Percentiles rank a stretch among this genome's conserved stretches.
phyloP scores from a whole-genome alignment of 2,888 invertebrate species.

The Ellobium chinense region DNA sequence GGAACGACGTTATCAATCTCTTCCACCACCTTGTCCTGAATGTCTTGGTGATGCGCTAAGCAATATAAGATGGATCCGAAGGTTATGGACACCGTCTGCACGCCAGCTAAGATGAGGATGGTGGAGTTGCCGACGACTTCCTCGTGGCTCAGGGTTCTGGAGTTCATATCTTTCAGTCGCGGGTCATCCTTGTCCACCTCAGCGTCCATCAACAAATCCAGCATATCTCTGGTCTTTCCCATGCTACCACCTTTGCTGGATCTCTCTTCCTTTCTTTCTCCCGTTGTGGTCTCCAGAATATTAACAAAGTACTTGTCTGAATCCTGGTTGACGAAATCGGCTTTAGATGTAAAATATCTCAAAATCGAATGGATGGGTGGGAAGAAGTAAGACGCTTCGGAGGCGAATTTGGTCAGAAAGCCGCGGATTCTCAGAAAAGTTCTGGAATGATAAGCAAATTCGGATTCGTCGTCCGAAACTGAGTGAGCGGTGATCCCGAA shows the following conservation, averaged over 20 bases:
- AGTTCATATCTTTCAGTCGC: not conserved
- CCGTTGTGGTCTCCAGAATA: not conserved
- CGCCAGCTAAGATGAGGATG: not conserved
- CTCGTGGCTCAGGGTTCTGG: not conserved
- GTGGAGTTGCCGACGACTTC: conserved; percentile 14
- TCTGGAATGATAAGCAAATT: not conserved
- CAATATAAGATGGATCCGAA: conserved; percentile 8
- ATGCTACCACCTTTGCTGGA: not conserved
- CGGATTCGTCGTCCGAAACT: conserved; percentile 2
- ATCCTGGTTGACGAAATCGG: not conserved
- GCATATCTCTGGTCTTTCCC: conserved; percentile 13
- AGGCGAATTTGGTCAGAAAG: not conserved
- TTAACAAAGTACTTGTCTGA: conserved; percentile 8
- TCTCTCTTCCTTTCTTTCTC: not conserved
- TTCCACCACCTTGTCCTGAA: not conserved
- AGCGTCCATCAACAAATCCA: not conserved
- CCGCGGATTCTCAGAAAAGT: not conserved
- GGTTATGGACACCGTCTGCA: conserved; percentile 1
- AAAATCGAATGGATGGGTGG: not conserved
- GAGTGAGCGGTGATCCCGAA: not conserved
- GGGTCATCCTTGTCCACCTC: conserved; percentile 20
- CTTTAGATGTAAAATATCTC: not conserved
- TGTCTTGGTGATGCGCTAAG: not conserved
- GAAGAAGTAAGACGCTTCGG: not conserved
- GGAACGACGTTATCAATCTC: not conserved